Conservation (phyloP, 2,888 invertebrate species). For the Rhyacophila evoluta region DNA sequence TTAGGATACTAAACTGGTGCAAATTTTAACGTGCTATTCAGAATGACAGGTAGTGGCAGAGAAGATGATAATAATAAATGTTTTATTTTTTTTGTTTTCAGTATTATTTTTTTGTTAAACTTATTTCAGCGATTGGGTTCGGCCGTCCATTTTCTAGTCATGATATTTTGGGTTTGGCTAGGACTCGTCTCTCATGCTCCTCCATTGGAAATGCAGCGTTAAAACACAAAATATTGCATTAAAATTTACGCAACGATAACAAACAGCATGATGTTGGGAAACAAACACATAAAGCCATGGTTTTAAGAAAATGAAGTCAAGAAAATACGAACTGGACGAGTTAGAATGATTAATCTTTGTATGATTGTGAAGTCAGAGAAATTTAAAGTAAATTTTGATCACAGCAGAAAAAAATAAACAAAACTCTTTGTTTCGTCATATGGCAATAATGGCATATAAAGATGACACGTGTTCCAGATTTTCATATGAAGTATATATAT, state of each 20-base stretch:
- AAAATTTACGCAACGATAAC: slow-evolving; percentile 21
- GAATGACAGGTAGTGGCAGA: not conserved
- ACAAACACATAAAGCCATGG: slow-evolving; percentile 4
- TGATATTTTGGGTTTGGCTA: slow-evolving; percentile 10
- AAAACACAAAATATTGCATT: slow-evolving; percentile 36
- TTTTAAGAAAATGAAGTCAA: slow-evolving; percentile 24
- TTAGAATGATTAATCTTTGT: too few species aligned
- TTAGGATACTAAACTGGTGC: not conserved
- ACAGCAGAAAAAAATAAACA: too few species aligned
- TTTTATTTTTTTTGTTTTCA: not conserved
- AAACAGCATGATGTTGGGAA: slow-evolving; percentile 17
- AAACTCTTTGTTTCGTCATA: too few species aligned
- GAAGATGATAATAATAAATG: not conserved
- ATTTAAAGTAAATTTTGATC: too few species aligned
- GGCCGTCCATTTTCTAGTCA: slow-evolving; percentile 19
- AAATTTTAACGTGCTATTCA: not conserved
- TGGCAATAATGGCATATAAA: too few species aligned
- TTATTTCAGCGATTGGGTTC: not conserved
- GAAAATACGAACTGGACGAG: too few species aligned
- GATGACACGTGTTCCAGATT: too few species aligned
- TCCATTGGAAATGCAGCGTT: slow-evolving; percentile 55
- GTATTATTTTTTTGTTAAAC: not conserved
- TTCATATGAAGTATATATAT: too few species aligned
- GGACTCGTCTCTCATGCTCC: slow-evolving; percentile 55
- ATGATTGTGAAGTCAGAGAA: too few species aligned